Evolutionary conservation across 2,113 vertebrate species (phyloP).

Genomic region (Labeo catla): DNA sequence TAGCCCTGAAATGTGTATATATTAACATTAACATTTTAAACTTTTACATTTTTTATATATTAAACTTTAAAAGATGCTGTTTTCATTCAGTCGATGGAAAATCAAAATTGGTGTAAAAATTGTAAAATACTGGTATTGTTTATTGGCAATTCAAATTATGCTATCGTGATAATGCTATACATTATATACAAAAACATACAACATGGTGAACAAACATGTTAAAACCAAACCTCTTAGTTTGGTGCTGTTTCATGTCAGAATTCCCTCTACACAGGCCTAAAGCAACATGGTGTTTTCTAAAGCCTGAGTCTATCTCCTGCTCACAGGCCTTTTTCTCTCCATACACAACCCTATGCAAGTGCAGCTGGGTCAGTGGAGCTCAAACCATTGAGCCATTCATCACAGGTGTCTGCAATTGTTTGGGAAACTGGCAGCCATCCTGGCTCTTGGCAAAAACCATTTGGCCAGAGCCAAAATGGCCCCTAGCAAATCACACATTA

Average conservation of each 20-base stretch:
- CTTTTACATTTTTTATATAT: not conserved
- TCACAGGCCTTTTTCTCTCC: slow-evolving; percentile 65
- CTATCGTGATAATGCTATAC: not conserved
- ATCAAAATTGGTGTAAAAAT: not conserved
- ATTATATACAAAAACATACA: not conserved
- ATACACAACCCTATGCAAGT: slow-evolving; percentile 65
- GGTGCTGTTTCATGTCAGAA: slow-evolving; percentile 1
- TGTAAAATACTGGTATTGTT: not conserved
- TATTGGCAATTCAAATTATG: not conserved
- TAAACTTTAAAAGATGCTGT: not conserved
- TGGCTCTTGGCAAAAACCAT: slow-evolving; percentile 71
- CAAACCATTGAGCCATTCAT: slow-evolving; percentile 74
- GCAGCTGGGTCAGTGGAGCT: slow-evolving; percentile 71
- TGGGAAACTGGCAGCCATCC: slow-evolving; percentile 73
- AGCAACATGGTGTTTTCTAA: slow-evolving; percentile 68
- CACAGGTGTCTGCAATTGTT: slow-evolving; percentile 76
- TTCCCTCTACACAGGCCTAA: slow-evolving; percentile 55
- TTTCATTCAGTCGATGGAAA: not conserved
- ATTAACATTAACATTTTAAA: not conserved
- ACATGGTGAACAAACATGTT: not conserved
- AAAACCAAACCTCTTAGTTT: not conserved
- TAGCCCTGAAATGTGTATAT: not conserved
- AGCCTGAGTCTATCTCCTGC: slow-evolving; percentile 71
- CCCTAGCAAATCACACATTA: slow-evolving; percentile 68
- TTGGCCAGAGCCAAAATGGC: slow-evolving; percentile 70